Evolutionary conservation across 2,113 vertebrate genomes (phyloP).

Genomic region (Morone saxatilis): DNA sequence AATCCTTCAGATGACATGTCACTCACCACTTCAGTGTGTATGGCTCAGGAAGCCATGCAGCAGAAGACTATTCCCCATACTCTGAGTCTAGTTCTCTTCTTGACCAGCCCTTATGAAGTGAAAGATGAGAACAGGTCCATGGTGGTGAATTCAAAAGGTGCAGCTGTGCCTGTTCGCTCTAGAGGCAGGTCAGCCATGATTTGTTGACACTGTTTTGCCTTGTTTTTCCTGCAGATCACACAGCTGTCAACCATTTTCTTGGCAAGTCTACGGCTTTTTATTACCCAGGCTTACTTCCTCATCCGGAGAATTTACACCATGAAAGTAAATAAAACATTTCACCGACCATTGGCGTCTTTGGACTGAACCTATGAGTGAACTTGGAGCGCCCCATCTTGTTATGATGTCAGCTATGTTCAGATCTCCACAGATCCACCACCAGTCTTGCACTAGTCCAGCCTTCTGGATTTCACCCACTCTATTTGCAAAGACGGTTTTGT

Average conservation of each 20-base stretch:
- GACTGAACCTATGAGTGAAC: no score
- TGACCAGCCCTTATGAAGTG: no score
- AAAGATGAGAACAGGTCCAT: constrained; percentile 46
- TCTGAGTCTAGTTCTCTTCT: constrained; percentile 20
- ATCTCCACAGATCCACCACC: constrained; percentile 49
- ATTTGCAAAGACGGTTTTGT: constrained; percentile 27
- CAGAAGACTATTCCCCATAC: constrained; percentile 46
- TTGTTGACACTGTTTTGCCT: constrained; percentile 7
- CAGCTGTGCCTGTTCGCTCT: not conserved
- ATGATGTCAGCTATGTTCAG: constrained; percentile 27
- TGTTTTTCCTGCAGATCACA: not conserved
- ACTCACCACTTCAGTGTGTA: constrained; percentile 19
- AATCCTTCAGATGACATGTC: constrained; percentile 41
- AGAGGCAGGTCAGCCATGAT: constrained; percentile 4
- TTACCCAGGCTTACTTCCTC: no score
- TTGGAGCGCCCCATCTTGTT: constrained; percentile 7
- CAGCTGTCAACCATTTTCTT: constrained; percentile 4
- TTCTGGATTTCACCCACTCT: constrained; percentile 41
- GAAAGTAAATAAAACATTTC: no score
- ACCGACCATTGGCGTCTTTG: no score
- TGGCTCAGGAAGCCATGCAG: constrained; percentile 41
- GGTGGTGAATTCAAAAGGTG: constrained; percentile 37
- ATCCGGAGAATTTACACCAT: no score
- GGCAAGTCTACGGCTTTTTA: not conserved
- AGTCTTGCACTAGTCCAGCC: constrained; percentile 5